Conservation (phyloP, 1,140 invertebrate species). For the Macrotrachela quadricornifera region DNA sequence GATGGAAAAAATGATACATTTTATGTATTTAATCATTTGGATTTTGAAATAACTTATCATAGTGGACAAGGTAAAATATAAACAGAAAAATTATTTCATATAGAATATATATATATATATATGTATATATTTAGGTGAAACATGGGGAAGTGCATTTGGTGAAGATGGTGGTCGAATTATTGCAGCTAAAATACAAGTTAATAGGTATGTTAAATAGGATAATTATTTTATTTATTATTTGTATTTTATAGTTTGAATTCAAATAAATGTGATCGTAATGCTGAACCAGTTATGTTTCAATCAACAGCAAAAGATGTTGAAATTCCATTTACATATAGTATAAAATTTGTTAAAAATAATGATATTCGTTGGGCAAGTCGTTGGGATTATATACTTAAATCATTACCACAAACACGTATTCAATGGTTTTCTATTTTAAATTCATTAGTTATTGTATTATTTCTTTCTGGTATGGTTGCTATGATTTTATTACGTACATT, state of each 20-base stretch:
- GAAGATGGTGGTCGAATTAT: slow-evolving; percentile 67
- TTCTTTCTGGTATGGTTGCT: slow-evolving; percentile 83
- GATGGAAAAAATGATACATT: slow-evolving; percentile 39
- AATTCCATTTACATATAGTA: slow-evolving; percentile 5
- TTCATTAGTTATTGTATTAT: slow-evolving; percentile 40
- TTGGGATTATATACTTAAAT: slow-evolving; percentile 97
- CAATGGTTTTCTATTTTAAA: slow-evolving; percentile 67
- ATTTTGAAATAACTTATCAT: slow-evolving; percentile 74
- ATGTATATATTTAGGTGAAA: slow-evolving; percentile 38
- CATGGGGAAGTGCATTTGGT: slow-evolving; percentile 51
- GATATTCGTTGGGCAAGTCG: slow-evolving; percentile 87
- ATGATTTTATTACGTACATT: slow-evolving; percentile 92
- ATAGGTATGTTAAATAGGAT: slow-evolving; percentile 37
- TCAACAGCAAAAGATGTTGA: neutral
- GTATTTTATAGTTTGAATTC: too few species aligned
- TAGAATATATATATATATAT: too few species aligned
- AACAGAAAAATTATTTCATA: too few species aligned
- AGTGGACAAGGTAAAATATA: slow-evolving; percentile 37
- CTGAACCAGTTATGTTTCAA: too few species aligned
- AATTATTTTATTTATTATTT: too few species aligned
- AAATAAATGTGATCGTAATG: too few species aligned
- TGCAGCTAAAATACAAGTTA: slow-evolving; percentile 51
- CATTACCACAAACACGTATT: slow-evolving; percentile 92
- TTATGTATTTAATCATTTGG: slow-evolving; percentile 89
- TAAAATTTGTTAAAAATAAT: slow-evolving; percentile 37